Percentiles rank a stretch among this genome's conserved stretches.
phyloP scores from a whole-genome alignment of 1,140 invertebrate genomes.

The Hylaeus volcanicus region DNA sequence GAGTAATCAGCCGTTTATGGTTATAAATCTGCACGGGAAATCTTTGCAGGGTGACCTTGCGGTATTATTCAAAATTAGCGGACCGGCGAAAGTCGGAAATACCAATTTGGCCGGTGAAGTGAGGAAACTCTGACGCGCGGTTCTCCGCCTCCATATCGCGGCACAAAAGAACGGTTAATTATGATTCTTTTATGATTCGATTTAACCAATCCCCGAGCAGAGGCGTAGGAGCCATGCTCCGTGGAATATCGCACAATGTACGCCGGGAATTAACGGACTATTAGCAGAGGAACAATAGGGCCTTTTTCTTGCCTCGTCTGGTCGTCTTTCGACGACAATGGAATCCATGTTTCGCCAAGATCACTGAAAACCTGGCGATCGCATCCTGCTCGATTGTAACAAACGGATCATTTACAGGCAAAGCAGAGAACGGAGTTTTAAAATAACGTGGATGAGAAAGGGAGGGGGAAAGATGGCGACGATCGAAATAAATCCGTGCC shows the following conservation, averaged over 20 bases:
- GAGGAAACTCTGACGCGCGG: constrained; percentile 51
- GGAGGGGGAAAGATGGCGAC: neutral
- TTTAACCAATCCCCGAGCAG: constrained; percentile 70
- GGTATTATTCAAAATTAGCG: constrained; percentile 64
- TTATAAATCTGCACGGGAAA: constrained; percentile 22
- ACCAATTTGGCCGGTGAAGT: constrained; percentile 63
- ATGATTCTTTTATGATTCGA: constrained; percentile 78
- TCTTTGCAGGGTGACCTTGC: constrained; percentile 15
- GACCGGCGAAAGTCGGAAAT: constrained; percentile 57
- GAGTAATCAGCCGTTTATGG: constrained; percentile 29
- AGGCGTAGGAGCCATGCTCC: constrained; percentile 52
- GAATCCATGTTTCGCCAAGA: constrained; percentile 32
- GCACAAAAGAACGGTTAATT: constrained; percentile 76
- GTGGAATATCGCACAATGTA: constrained; percentile 74
- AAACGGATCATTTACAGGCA: constrained; percentile 1
- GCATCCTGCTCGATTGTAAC: neutral
- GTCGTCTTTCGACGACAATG: constrained; percentile 40
- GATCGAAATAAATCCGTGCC: constrained; percentile 47
- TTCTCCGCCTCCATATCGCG: constrained; percentile 62
- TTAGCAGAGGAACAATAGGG: constrained; percentile 72
- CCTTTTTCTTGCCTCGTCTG: constrained; percentile 66
- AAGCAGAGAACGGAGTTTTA: neutral
- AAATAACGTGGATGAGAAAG: neutral
- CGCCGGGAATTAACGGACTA: constrained; percentile 74
- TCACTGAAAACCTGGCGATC: neutral